Evolutionary conservation across 2,797 vertebrate genomes (phyloP).

Genomic region (Eulemur coronatus): DNA sequence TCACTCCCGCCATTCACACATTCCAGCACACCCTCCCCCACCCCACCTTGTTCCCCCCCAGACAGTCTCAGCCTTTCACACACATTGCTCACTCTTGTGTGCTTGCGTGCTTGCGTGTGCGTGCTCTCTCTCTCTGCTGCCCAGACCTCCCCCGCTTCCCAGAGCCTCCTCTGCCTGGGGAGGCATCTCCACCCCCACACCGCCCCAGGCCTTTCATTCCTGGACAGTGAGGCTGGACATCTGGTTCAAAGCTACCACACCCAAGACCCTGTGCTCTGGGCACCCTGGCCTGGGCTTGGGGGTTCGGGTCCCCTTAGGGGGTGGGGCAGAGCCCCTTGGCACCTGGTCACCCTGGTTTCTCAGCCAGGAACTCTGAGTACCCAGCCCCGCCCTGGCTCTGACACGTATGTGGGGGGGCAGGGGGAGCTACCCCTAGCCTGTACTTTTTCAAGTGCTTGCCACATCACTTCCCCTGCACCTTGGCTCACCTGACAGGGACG

Average conservation of each 20-base stretch:
- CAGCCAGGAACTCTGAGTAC: constrained; percentile 78
- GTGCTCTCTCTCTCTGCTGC: not conserved
- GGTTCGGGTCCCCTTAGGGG: constrained; percentile 48
- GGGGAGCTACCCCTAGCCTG: not conserved
- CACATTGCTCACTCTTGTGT: not conserved
- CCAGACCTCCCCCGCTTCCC: constrained; percentile 57
- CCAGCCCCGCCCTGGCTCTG: constrained; percentile 34
- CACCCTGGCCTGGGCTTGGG: constrained; percentile 70
- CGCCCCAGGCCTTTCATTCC: constrained; percentile 73
- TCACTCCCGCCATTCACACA: constrained; percentile 47
- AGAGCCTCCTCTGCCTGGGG: constrained; percentile 52
- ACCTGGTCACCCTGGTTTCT: constrained; percentile 56
- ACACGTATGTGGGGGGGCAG: not conserved
- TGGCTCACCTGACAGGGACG: constrained; percentile 59
- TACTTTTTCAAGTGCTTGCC: constrained; percentile 24
- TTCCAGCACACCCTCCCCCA: constrained; percentile 49
- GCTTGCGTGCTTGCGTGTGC: not conserved
- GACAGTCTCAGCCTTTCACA: constrained; percentile 29
- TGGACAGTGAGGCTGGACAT: constrained; percentile 67
- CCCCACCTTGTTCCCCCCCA: constrained; percentile 60
- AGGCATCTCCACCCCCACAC: constrained; percentile 56
- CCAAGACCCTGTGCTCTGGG: constrained; percentile 78
- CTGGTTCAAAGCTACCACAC: constrained; percentile 74
- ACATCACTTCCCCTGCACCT: not conserved
- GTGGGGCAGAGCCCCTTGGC: constrained; percentile 23